Conservation (phyloP, 2,888 invertebrate genomes). For the Myopa testacea region DNA sequence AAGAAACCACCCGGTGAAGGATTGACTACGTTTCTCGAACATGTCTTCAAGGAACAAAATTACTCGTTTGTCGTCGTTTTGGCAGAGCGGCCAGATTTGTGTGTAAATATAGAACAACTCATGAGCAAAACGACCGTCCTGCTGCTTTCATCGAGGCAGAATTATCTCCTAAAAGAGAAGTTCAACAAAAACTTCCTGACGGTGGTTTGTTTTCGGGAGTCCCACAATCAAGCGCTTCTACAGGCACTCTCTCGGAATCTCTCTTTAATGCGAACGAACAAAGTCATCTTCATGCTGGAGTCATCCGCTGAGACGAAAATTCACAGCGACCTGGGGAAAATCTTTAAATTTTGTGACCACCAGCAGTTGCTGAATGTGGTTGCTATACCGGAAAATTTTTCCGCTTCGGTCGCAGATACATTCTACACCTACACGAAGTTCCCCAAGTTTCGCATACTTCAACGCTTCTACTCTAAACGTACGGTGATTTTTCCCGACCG, state of each 20-base stretch:
- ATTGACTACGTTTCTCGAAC: not conserved
- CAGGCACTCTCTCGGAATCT: not conserved
- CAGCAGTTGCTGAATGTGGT: conserved; percentile 25
- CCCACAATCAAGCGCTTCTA: not conserved
- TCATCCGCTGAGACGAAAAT: not conserved
- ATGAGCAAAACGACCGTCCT: not conserved
- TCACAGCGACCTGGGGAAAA: not conserved
- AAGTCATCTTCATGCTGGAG: not conserved
- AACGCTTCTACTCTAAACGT: not conserved
- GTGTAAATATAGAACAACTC: not conserved
- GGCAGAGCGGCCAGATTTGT: not conserved
- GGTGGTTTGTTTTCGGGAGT: not conserved
- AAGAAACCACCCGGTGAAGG: not conserved
- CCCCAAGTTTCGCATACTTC: conserved; percentile 5
- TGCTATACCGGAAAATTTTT: not conserved
- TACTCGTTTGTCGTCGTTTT: not conserved
- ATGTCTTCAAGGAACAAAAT: not conserved
- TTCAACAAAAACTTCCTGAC: not conserved
- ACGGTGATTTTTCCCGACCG: conserved; percentile 31
- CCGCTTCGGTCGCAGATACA: not conserved
- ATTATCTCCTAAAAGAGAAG: not conserved
- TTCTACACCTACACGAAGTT: conserved; percentile 25
- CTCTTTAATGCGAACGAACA: not conserved
- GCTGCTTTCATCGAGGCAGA: not conserved
- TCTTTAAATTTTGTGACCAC: conserved; percentile 22